phyloP scores from a whole-genome alignment of 2,888 invertebrate genomes.

The Thyatira batis region DNA sequence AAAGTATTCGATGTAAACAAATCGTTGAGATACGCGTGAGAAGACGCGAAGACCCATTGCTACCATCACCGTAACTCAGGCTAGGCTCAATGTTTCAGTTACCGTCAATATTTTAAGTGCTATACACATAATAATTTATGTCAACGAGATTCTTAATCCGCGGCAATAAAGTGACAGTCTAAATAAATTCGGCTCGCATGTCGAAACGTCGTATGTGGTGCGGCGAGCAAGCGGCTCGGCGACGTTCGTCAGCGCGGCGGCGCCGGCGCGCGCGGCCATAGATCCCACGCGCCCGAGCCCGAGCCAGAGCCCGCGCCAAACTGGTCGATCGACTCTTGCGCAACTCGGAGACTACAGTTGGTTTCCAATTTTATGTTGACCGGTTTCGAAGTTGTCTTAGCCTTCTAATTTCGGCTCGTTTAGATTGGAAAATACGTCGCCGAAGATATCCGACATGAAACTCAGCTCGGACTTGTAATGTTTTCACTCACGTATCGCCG shows the following conservation, averaged over 20 bases:
- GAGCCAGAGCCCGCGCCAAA: conserved; percentile 66
- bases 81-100: conserved; percentile 41
- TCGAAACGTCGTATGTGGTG: conserved; percentile 48
- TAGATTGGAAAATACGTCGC: conserved; percentile 78
- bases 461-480: conserved; percentile 25
- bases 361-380: conserved; percentile 83
- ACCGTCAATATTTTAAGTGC: conserved; percentile 48
- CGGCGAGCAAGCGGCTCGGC: conserved; percentile 17
- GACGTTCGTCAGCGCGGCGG: conserved; percentile 22
- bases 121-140: conserved; percentile 64
- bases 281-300: conserved; percentile 66
- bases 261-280: conserved; percentile 43
- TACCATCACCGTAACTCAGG: conserved; percentile 16
- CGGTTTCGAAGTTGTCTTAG: conserved; percentile 79
- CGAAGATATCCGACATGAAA: conserved; percentile 48
- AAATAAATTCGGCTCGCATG: conserved; percentile 49
- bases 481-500: conserved; percentile 40
- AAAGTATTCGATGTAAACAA: neutral
- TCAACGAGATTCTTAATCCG: conserved; percentile 73
- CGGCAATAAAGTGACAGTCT: conserved; percentile 65
- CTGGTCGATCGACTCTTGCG: conserved; percentile 76
- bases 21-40: neutral
- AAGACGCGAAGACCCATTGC: neutral
- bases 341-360: conserved; percentile 77
- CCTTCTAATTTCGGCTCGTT: conserved; percentile 81